Conservation (phyloP, 2,113 vertebrate genomes). For the Smithornis capensis region DNA sequence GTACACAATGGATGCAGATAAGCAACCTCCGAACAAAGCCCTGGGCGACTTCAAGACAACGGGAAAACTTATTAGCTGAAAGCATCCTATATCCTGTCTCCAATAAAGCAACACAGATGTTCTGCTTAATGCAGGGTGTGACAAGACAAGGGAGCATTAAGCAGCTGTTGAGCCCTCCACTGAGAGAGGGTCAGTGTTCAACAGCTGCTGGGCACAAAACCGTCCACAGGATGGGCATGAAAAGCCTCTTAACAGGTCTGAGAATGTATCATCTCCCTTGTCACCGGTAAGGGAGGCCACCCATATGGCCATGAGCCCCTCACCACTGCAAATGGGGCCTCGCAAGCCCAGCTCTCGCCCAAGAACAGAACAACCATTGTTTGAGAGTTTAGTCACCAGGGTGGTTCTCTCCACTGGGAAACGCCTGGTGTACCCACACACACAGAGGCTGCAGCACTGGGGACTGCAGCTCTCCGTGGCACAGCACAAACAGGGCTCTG, state of each 20-base stretch:
- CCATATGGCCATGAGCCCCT: neutral
- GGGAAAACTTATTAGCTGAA: constrained; percentile 36
- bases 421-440: fast-evolving
- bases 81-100: constrained; percentile 39
- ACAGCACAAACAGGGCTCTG: neutral
- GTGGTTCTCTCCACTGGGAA: neutral
- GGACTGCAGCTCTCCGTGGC: fast-evolving
- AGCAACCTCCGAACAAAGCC: constrained; percentile 41
- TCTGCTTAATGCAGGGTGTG: neutral
- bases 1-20: constrained; percentile 49
- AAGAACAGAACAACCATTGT: neutral
- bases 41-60: neutral
- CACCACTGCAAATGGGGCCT: neutral
- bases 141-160: constrained; percentile 2
- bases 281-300: neutral
- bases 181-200: neutral
- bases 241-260: neutral
- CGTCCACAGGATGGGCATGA: neutral
- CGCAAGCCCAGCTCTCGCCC: neutral
- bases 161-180: neutral
- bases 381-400: neutral
- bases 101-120: constrained; percentile 28
- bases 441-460: fast-evolving
- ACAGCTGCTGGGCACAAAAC: neutral
- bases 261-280: neutral